Base-by-base conservation (phyloP, 2,888 invertebrate species). In the Agrotis segetum region DNA sequence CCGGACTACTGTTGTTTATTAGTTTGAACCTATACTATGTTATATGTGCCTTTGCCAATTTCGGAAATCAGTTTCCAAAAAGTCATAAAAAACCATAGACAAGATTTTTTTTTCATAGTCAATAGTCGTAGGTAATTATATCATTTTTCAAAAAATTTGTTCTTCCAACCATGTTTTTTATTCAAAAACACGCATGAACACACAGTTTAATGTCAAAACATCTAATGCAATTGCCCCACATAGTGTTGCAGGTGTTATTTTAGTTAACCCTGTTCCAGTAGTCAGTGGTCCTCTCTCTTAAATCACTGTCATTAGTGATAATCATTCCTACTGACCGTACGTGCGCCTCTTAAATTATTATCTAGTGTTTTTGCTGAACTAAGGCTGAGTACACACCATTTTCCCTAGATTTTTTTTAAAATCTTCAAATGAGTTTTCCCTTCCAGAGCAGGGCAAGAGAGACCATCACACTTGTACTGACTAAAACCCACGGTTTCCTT, bases 301-400 rank as follows among this genome's bases (percentile, higher is more conserved):
- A 91, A 93, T 92, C 84, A 90, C 92, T 86, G 88, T 91, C 88
- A 93, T 93, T 92, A 93, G 81, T 83, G 85, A 90, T 91, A 92
- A 91, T 91, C 90, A 89, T 87, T 89, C 86, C 87, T 83, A 87
- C 83, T 86, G 85, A 66, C 61, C 74, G 80, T 88, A 86, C 87
- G 87, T 87, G 87, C 86, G 85, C 89, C 90, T 89, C 89, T 89
- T 85, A 76, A 80, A 73, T 84, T 76, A 82, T 87, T 85, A 82
- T 78, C 84, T 85, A 79, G 80, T 77, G 85, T 87, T 88, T 87
- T 87, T 83, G 64, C 74, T 71, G 66, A 59, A 71, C 71, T 88
- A 83, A 89, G 60, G 86, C 72, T 58, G 49, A 19, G 78, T 29
- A 47, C 71, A 88, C 84, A 88, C 58, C 3, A 62, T 60, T 59